phyloP scores from a whole-genome alignment of 2,888 invertebrate genomes.

The Dexiosoma caninum region DNA sequence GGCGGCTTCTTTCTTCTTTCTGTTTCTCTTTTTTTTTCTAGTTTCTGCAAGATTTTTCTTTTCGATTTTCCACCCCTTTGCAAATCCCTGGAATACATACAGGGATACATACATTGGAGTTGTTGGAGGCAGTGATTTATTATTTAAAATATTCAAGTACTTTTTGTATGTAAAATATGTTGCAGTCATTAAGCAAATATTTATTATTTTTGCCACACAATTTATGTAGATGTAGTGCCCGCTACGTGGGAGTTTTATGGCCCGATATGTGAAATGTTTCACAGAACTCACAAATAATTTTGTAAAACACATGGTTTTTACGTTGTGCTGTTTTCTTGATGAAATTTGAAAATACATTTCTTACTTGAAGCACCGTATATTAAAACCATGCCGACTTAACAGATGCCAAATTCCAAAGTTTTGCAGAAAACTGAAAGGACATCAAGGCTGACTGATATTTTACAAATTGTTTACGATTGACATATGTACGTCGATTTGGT shows the following conservation, averaged over 20 bases:
- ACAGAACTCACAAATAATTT: background rate
- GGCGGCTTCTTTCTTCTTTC: conserved; percentile 50
- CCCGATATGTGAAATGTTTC: background rate
- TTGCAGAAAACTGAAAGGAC: too few relatives aligned
- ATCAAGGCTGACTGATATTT: too few relatives aligned
- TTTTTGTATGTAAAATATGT: conserved; percentile 45
- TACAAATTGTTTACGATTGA: too few relatives aligned
- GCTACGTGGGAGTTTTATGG: conserved; percentile 34
- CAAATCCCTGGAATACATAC: background rate
- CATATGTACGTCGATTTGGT: too few relatives aligned
- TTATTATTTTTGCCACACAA: conserved; percentile 6
- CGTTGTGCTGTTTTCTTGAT: too few relatives aligned
- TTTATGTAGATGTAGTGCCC: background rate
- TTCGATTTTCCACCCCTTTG: background rate
- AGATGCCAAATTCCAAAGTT: too few relatives aligned
- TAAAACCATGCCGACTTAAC: too few relatives aligned
- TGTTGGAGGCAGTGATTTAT: conserved; percentile 46
- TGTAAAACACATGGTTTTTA: too few relatives aligned
- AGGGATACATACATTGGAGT: background rate
- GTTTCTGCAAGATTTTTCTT: background rate
- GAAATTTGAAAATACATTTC: too few relatives aligned
- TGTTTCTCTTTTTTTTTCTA: conserved; percentile 1
- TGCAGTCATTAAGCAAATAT: conserved; percentile 36
- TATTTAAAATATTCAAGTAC: conserved; percentile 16
- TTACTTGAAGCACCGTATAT: too few relatives aligned